Percentiles rank a stretch among this genome's conserved stretches.
phyloP scores from a whole-genome alignment of 2,888 invertebrate genomes.

The Julus scanicus region DNA sequence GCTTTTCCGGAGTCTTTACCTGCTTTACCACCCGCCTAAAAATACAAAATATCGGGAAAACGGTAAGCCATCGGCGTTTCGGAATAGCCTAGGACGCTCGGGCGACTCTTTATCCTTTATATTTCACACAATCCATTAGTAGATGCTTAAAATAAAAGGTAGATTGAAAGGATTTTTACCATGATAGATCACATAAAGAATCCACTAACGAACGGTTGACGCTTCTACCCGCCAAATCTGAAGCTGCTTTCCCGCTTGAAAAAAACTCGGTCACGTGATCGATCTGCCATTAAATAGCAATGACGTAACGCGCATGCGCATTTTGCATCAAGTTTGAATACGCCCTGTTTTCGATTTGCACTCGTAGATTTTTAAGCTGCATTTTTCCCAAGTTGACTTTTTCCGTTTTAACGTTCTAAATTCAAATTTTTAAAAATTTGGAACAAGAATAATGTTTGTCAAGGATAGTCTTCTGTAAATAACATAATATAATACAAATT shows the following conservation, averaged over 20 bases:
- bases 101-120: constrained; percentile 66
- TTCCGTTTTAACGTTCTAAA: no score
- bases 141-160: constrained; percentile 65
- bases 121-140: constrained; percentile 68
- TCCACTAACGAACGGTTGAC: constrained; percentile 34
- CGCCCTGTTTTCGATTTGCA: background rate
- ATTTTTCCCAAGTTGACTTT: background rate
- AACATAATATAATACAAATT: no score
- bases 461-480: no score
- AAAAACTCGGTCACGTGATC: constrained; percentile 1
- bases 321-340: background rate
- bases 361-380: background rate
- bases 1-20: constrained; percentile 99
- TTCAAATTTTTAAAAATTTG: no score
- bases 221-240: constrained; percentile 50
- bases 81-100: background rate
- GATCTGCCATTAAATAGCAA: background rate
- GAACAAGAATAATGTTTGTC: no score
- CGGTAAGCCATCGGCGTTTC: background rate
- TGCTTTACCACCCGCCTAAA: constrained; percentile 98
- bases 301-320: background rate
- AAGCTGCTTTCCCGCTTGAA: constrained; percentile 16
- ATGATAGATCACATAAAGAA: constrained; percentile 61
- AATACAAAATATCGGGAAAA: background rate
- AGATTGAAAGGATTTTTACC: constrained; percentile 69